Percentiles rank a stretch among this genome's conserved stretches.
These are phyloP conservation scores for Piliocolobus tephrosceles DNA, from an alignment of 2,113 vertebrate species.

Conservation along the genomic window DNA sequence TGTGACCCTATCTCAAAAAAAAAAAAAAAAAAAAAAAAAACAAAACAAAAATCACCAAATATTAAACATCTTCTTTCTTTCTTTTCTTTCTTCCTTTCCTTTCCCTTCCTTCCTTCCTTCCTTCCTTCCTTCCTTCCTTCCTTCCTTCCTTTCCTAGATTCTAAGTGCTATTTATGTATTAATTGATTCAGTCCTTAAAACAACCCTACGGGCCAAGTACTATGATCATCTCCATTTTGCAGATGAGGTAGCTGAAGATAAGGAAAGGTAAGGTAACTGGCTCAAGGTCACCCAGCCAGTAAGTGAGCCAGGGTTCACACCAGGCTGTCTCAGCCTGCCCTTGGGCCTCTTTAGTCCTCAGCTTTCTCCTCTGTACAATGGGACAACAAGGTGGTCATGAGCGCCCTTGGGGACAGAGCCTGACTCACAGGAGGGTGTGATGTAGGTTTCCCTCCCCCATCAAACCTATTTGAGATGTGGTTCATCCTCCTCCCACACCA, in stretches of 20 bases:
- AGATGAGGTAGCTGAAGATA: background rate
- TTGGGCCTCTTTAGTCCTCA: background rate
- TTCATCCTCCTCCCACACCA: background rate
- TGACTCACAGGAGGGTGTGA: background rate
- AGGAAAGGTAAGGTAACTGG: background rate
- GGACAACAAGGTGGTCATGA: background rate
- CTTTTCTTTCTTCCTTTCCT: too few species aligned
- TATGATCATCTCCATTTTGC: background rate
- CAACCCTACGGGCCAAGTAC: too few species aligned
- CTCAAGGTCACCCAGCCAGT: background rate
- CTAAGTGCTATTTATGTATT: background rate
- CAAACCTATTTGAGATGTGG: background rate
- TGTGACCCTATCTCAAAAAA: too few species aligned
- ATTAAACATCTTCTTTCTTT: too few species aligned
- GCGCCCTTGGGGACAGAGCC: background rate
- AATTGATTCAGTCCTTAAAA: background rate
- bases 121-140: accelerated
- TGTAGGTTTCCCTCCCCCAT: background rate
- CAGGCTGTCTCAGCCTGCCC: background rate
- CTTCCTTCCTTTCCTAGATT: background rate
- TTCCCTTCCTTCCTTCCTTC: too few species aligned
- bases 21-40: too few species aligned
- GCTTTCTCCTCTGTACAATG: background rate
- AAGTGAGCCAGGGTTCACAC: accelerated
- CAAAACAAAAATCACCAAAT: too few species aligned